phyloP scores from a whole-genome alignment of 35 echinoderm and acorn worm species.

The Amphiura filiformis region DNA sequence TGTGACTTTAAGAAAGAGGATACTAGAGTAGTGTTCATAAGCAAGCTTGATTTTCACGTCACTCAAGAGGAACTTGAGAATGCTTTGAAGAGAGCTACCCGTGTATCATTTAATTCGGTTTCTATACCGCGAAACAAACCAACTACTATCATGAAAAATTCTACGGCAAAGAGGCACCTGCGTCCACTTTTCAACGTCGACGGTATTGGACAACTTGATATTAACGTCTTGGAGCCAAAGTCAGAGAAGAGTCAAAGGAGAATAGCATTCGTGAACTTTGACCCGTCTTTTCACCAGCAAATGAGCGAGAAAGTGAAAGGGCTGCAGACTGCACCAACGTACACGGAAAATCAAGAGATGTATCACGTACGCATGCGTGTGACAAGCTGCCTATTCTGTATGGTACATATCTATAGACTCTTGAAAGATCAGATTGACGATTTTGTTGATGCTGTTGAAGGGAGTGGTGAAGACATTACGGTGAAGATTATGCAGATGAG shows the following conservation, averaged over 20 bases:
- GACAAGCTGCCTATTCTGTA: not conserved
- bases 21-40: conserved; percentile 16
- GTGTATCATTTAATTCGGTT: not conserved
- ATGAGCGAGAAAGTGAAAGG: not conserved
- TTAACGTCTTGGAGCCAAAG: not conserved
- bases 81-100: not conserved
- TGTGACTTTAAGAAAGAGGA: conserved; percentile 4
- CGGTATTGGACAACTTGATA: not conserved
- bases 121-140: not conserved
- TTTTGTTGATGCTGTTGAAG: not conserved
- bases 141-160: not conserved
- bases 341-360: not conserved
- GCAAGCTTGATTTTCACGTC: not conserved
- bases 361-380: not conserved
- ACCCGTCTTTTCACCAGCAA: not conserved
- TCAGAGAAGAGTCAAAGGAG: not conserved
- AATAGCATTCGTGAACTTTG: not conserved
- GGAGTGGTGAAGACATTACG: not conserved
- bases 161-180: not conserved
- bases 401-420: not conserved
- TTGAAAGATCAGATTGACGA: not conserved
- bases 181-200: not conserved
- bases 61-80: conserved; percentile 19
- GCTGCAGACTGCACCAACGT: not conserved
- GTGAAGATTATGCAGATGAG: not conserved